A percentile compares a stretch with the other conserved stretches of the same genome.
Conservation (phyloP, 1,140 invertebrate species). For the Lepidotrigona ventralis region DNA sequence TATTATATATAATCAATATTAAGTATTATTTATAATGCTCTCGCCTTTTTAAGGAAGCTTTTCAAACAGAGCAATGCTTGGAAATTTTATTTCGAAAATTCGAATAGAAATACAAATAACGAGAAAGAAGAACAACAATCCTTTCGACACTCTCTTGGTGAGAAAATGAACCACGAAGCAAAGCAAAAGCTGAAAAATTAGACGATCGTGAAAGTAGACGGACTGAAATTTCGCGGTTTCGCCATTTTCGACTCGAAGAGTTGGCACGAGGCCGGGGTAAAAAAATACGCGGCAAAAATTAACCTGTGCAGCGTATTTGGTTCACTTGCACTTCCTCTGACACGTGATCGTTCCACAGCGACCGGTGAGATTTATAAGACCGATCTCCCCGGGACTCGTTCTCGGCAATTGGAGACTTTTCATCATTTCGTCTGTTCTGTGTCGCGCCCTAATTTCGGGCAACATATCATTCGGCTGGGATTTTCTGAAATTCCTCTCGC, state of each 20-base stretch:
- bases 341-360: neutral
- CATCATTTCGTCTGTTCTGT: neutral
- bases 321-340: constrained; percentile 5
- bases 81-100: too few relatives aligned
- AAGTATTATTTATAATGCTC: too few relatives aligned
- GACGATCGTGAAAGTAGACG: constrained; percentile 15
- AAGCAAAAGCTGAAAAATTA: constrained; percentile 3
- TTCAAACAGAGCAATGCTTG: too few relatives aligned
- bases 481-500: neutral
- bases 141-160: too few relatives aligned
- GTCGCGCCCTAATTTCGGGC: neutral
- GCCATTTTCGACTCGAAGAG: constrained; percentile 10
- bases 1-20: too few relatives aligned
- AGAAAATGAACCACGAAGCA: neutral
- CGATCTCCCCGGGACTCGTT: neutral
- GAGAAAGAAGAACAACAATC: too few relatives aligned
- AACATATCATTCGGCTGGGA: neutral
- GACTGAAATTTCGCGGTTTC: neutral
- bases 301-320: neutral
- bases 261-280: neutral
- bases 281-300: neutral
- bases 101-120: too few relatives aligned
- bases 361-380: neutral
- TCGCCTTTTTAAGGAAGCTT: too few relatives aligned
- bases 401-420: neutral